These are phyloP conservation scores for Ciconia maguari DNA, from an alignment of 2,113 vertebrate genomes.

Conservation along the genomic window DNA sequence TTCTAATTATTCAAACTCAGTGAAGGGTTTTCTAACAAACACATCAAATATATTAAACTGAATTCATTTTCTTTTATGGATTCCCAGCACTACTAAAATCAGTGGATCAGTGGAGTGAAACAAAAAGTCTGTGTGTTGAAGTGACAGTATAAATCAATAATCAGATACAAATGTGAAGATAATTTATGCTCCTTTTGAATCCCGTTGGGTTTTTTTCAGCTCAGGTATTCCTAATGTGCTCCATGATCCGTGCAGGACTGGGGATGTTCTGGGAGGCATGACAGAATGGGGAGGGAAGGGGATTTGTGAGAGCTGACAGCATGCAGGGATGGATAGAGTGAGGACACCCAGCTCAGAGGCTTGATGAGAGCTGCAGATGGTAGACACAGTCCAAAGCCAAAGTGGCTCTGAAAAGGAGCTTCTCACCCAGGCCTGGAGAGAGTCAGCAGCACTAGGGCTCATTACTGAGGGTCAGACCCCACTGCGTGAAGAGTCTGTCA, in stretches of 20 bases:
- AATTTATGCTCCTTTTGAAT: not conserved
- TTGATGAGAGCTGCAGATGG: not conserved
- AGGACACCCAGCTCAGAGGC: not conserved
- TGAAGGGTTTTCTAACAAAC: not conserved
- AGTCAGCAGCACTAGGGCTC: not conserved
- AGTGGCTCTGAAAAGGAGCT: not conserved
- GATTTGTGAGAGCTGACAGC: not conserved
- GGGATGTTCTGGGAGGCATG: not conserved
- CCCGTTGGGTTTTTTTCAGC: not conserved
- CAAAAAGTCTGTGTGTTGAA: not conserved
- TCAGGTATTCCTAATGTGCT: not conserved
- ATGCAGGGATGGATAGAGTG: not conserved
- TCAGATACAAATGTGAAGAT: not conserved
- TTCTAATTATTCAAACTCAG: constrained; percentile 6
- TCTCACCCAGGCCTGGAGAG: not conserved
- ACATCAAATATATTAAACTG: not conserved
- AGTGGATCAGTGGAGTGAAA: not conserved
- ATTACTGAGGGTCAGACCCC: not conserved
- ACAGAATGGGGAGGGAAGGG: not conserved
- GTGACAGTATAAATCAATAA: not conserved
- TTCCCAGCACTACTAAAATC: not conserved
- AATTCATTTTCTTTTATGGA: not conserved
- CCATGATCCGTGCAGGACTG: not conserved
- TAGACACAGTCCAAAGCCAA: not conserved
- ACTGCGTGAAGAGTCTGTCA: not conserved